These are phyloP conservation scores for Drosophila subobscura DNA, from an alignment of 1,140 invertebrate genomes.

Conservation along the genomic window DNA sequence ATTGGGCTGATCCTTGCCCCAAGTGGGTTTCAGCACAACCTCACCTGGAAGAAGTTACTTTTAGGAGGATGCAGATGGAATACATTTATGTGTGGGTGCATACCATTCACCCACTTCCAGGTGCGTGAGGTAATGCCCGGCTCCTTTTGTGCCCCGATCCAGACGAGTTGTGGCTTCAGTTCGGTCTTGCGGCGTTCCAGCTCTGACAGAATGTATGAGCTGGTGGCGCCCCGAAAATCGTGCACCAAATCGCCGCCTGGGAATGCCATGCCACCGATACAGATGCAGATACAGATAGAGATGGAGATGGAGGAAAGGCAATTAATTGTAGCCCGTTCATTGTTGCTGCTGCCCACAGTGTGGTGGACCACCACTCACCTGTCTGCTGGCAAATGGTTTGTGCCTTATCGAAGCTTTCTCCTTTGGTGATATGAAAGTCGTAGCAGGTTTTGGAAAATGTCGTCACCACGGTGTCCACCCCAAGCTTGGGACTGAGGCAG, in stretches of 20 bases:
- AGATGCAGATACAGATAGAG: too few relatives aligned
- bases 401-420: conserved; percentile 92
- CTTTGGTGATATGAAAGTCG: conserved; percentile 92
- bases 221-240: conserved; percentile 87
- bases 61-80: not conserved
- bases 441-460: conserved; percentile 94
- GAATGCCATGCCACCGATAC: too few relatives aligned
- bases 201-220: conserved; percentile 90
- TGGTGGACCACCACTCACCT: conserved; percentile 67
- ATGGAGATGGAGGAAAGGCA: not conserved
- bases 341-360: not conserved
- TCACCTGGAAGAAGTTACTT: conserved; percentile 85
- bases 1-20: conserved; percentile 97
- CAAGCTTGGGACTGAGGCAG: conserved; percentile 88
- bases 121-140: conserved; percentile 91
- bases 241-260: conserved; percentile 91
- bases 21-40: conserved; percentile 90
- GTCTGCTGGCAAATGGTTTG: conserved; percentile 89
- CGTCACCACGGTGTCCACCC: conserved; percentile 89
- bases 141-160: conserved; percentile 95
- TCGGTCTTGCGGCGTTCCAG: conserved; percentile 91
- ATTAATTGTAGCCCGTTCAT: not conserved
- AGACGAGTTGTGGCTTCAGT: conserved; percentile 93
- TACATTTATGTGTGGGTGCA: conserved; percentile 55
- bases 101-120: conserved; percentile 96